Base-by-base conservation (phyloP, 2,113 vertebrate species). In the Melospiza melodia region DNA sequence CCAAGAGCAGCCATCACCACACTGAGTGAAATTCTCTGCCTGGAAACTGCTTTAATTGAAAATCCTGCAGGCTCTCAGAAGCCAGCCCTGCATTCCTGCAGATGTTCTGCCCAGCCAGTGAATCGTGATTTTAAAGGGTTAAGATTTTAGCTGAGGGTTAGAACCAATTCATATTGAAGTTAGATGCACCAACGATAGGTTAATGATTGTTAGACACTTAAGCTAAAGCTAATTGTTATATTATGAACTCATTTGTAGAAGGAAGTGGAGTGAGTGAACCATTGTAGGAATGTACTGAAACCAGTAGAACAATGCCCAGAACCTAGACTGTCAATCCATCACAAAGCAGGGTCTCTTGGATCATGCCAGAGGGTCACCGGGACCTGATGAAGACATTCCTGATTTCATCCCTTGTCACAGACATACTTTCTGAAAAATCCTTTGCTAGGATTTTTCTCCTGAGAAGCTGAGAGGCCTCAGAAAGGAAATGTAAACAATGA, bases 61-160 rank as follows among this genome's bases (percentile, higher is more conserved):
- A 80, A 22, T 2, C 52, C 0, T 6, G 7, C 4, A 5, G 55
- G 6, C 55, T 57, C 49, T 43, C 41, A 33, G 61, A 17, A 48
- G 15, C 7, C 58, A 21, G 4, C 8, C 9, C 79, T 6, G 41
- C 22, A 0, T 11, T 6, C 57, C 35, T 19, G 3, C 1, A n/a
- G 37, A 1, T 5, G 15, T 2, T 41, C 19, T 41, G 49, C n/a
- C 25, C 65, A 11, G 23, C 25, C 43, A 2, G 4, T 35, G n/a
- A 24, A 59, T 35, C 22, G 3, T 59, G 57, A 35, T 35, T 59
- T 57, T 16, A 59, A 35, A 59, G n/a, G 57, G n/a, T 59, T 24
- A 59, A 59, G 22, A 35, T 35, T 59, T 57, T 35, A 35, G 57
- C n/a, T 35, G n/a, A 35, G 57, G 14, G 9, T 24, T 23, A 58